Base-by-base conservation (phyloP, 2,113 vertebrate species). In the Myiozetetes cayanensis region DNA sequence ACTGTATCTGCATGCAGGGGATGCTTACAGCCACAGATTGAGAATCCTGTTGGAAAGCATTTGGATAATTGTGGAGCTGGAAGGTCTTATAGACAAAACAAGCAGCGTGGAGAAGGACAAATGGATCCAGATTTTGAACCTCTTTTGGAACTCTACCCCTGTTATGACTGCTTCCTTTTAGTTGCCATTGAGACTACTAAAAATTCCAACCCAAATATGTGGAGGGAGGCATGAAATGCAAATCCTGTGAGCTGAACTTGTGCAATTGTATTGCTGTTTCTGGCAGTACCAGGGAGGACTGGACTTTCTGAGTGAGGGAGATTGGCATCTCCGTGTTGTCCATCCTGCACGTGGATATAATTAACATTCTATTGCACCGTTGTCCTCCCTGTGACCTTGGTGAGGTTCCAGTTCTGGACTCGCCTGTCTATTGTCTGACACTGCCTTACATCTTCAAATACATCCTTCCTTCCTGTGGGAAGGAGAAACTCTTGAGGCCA, bases 331-430 rank as follows among this genome's bases (percentile, higher is more conserved):
- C 6, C 2, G 33, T 53, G 23, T 55, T 93, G 85, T 75, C 74
- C 61, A 39, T 94, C 82, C 68, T 93, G 93, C 90, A 77, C 61
- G 20, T 96, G 94, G 92, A 55, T 94, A 95, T 94, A 77, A 96
- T 95, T 96, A 94, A 86, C 88, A 10, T 90, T 56, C 67, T 41
- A 80, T 63, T 84, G 85, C 79, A 43, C 66, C 12, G 10, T 30
- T 90, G 85, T 75, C 94, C 94, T 97, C 50, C 3, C 28, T 46
- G 46, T 96, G 94, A 96, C 87, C 92, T 94, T 91, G 53, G 58
- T 81, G 92, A 95, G 62, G 81, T 94, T 93, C 84, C 95, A 94
- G 82, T 93, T 90, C 72, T 84, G 85, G 94, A 85, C 56, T 79
- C 0, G 50, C 87, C 41, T 77, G 77, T 41, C 89, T 87, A 71